Evolutionary conservation across 1,140 invertebrate species (phyloP).

Genomic region (Campodea augens): DNA sequence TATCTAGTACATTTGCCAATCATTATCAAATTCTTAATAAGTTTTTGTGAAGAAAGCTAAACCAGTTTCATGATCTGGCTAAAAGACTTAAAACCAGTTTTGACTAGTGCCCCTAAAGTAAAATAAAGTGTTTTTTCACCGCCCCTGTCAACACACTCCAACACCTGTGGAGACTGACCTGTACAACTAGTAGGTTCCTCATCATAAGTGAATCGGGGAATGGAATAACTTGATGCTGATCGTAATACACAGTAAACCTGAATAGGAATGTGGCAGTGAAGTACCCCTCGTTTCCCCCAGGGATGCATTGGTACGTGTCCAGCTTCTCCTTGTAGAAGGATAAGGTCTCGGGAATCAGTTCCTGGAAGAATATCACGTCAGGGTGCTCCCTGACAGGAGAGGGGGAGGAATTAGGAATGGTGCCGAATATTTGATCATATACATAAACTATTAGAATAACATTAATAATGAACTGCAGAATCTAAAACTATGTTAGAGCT

Average conservation of each 20-base stretch:
- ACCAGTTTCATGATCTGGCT: too few species aligned
- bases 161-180: slow-evolving; percentile 18
- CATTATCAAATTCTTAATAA: too few species aligned
- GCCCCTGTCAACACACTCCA: background rate
- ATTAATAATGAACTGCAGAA: too few species aligned
- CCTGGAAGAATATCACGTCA: slow-evolving; percentile 41
- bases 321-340: slow-evolving; percentile 22
- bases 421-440: too few species aligned
- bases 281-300: slow-evolving; percentile 23
- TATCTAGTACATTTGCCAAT: too few species aligned
- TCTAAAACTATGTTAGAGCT: too few species aligned
- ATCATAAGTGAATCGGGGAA: slow-evolving; percentile 29
- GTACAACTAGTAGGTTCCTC: slow-evolving; percentile 29
- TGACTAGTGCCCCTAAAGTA: too few species aligned
- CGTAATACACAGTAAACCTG: slow-evolving; percentile 23
- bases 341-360: slow-evolving; percentile 30
- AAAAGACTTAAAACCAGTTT: too few species aligned
- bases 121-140: too few species aligned
- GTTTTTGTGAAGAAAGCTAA: too few species aligned
- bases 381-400: slow-evolving; percentile 29
- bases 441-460: too few species aligned
- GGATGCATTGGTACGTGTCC: slow-evolving; percentile 23
- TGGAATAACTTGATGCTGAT: slow-evolving; percentile 23
- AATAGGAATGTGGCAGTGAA: slow-evolving; percentile 30
- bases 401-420: too few species aligned